Evolutionary conservation across 2,113 vertebrate species (phyloP).

Genomic region (Formicarius rufipectus): DNA sequence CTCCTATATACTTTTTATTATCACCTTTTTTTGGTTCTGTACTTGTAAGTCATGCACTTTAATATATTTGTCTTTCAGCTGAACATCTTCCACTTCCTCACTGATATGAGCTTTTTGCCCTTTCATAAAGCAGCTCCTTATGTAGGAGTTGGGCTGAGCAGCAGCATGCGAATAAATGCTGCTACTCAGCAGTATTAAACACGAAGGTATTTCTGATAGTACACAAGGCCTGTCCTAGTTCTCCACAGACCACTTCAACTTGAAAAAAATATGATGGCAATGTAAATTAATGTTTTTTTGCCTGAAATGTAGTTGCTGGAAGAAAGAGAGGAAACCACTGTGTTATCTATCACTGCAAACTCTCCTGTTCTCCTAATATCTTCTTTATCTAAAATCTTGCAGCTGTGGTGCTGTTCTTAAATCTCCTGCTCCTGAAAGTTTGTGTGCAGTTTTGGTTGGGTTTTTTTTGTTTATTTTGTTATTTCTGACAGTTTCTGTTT

Average conservation of each 20-base stretch:
- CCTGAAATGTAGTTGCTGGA: neutral
- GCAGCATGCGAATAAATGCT: neutral
- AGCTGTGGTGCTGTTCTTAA: neutral
- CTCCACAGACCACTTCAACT: neutral
- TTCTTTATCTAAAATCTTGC: neutral
- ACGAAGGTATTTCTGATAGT: neutral
- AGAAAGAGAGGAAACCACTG: neutral
- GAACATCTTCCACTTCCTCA: neutral
- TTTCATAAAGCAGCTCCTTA: neutral
- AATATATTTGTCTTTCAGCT: neutral
- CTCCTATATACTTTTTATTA: neutral
- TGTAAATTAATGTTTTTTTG: neutral
- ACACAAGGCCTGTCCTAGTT: neutral
- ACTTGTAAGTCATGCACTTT: neutral
- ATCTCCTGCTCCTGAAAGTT: neutral
- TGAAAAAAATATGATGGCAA: neutral
- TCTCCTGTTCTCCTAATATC: neutral
- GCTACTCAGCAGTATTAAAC: neutral
- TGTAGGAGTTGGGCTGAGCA: neutral
- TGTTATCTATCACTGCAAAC: neutral
- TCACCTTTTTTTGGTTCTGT: neutral
- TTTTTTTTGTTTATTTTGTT: too few relatives aligned
- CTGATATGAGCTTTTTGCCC: neutral
- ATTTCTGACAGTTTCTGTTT: neutral
- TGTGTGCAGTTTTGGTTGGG: neutral